Base-by-base conservation (phyloP, 2,113 vertebrate genomes). In the Eulemur macaco region DNA sequence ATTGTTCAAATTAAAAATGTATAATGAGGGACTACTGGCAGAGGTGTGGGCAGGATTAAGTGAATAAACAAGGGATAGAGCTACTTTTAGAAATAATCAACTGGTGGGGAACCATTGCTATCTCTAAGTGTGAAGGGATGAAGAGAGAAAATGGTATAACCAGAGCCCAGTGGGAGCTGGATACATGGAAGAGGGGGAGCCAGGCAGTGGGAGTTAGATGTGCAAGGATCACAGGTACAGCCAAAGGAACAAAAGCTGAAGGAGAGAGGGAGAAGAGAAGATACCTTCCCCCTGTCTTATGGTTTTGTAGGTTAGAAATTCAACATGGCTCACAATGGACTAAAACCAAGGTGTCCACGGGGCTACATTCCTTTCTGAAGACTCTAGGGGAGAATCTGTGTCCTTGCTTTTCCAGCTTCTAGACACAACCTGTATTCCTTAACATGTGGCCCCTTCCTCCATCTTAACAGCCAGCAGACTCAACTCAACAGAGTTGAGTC, bases 1-100 rank as follows among this genome's bases (percentile, higher is more conserved):
- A 81, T 23, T 45, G 27, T 91, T 93, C 68, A 93, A 82, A 89
- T 86, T 74, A 86, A 88, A 83, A 47, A 27, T n/a, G 13, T 58
- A 71, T 47, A 58, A 18, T 42, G 21, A 34, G 25, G 13, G 12
- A 45, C n/a, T 47, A 73, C 27, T 45, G 13, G 31, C 54, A 80
- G 81, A 85, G 52, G 8, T 47, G 37, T 69, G 15, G 34, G 17
- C 37, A 83, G 20, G 9, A 58, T 37, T 83, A 39, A 39, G 39
- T 39, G 39, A 39, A 39, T 39, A 39, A 39, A 39, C 39, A 39
- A 39, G 39, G 37, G 37, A 37, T 37, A 37, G 37, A 37, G 37
- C 39, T 39, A 39, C 39, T 39, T 17, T 15, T 5, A 64, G 85
- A 92, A 83, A 31, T 10, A 68, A 77, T 21, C 37, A 54, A 39